These are phyloP conservation scores for Arremon brunneinucha DNA, from an alignment of 2,797 vertebrate species.

Conservation along the genomic window DNA sequence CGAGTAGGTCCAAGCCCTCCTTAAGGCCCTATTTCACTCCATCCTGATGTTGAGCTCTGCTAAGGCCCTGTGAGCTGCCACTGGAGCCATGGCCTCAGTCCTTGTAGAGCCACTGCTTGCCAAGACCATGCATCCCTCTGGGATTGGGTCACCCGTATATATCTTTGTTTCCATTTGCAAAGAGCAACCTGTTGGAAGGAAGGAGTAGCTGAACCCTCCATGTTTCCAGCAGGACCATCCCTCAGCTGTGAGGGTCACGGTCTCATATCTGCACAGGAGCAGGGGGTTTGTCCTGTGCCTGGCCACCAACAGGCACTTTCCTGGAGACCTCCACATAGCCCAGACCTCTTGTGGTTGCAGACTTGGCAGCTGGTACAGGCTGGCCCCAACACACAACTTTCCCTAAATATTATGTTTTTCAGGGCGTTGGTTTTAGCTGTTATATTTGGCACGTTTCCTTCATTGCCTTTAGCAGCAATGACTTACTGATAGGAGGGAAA, in stretches of 20 bases:
- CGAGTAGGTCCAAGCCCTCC: background rate
- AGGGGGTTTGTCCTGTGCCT: background rate
- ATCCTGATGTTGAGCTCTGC: background rate
- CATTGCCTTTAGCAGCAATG: constrained; percentile 63
- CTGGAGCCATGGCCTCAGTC: background rate
- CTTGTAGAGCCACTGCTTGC: fast-evolving
- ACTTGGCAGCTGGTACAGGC: background rate
- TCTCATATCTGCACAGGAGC: background rate
- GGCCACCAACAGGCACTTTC: background rate
- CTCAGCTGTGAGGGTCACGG: background rate
- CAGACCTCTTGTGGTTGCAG: background rate
- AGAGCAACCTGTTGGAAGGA: background rate
- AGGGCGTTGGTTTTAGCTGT: constrained; percentile 67
- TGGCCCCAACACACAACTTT: background rate
- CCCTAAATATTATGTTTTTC: constrained; percentile 70
- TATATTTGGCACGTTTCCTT: constrained; percentile 67
- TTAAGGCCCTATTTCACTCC: background rate
- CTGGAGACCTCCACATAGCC: background rate
- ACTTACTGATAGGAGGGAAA: constrained; percentile 65
- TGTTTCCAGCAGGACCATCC: background rate
- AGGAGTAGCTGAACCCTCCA: background rate
- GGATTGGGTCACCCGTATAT: background rate
- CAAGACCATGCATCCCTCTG: background rate
- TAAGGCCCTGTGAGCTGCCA: background rate
- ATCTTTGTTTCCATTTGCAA: background rate